Conservation (phyloP, 2,113 vertebrate species). For the Oncorhynchus nerka region DNA sequence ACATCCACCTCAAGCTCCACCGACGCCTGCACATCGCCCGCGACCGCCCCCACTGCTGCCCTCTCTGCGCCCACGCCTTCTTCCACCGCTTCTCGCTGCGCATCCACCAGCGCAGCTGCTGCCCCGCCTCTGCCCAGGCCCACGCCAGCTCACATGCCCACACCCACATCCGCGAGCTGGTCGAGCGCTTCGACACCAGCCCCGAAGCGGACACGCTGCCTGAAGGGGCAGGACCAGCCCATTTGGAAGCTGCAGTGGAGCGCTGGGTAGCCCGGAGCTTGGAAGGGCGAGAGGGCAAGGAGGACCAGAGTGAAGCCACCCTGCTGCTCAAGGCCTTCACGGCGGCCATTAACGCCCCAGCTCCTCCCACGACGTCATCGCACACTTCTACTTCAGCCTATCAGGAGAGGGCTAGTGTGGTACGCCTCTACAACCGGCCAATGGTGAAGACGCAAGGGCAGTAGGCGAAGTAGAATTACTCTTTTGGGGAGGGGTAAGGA, state of each 20-base stretch:
- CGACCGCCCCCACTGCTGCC: conserved; percentile 56
- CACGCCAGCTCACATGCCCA: background rate
- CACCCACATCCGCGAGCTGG: conserved; percentile 48
- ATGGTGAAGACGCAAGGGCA: conserved; percentile 63
- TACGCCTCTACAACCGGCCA: conserved; percentile 64
- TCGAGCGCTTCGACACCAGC: conserved; percentile 73
- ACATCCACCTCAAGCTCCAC: conserved; percentile 80
- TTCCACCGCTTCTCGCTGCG: conserved; percentile 67
- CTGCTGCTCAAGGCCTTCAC: conserved; percentile 46
- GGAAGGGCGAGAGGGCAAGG: conserved; percentile 56
- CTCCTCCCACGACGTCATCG: conserved; percentile 24
- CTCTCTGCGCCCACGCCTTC: conserved; percentile 60
- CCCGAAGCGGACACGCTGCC: conserved; percentile 64
- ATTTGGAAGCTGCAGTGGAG: conserved; percentile 55
- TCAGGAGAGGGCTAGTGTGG: conserved; percentile 72
- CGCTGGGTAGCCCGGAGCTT: conserved; percentile 62
- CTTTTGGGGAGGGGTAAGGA: background rate
- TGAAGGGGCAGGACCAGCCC: conserved; percentile 30
- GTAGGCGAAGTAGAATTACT: conserved; percentile 10
- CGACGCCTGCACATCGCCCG: conserved; percentile 62
- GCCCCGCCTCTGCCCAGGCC: conserved; percentile 21
- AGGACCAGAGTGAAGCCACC: conserved; percentile 54
- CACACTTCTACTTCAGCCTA: conserved; percentile 34
- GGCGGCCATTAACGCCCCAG: conserved; percentile 27
- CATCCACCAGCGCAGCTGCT: conserved; percentile 64